Percentiles rank a stretch among this genome's conserved stretches.
phyloP scores from a whole-genome alignment of 2,113 vertebrate genomes.

The Gymnobelideus leadbeateri region DNA sequence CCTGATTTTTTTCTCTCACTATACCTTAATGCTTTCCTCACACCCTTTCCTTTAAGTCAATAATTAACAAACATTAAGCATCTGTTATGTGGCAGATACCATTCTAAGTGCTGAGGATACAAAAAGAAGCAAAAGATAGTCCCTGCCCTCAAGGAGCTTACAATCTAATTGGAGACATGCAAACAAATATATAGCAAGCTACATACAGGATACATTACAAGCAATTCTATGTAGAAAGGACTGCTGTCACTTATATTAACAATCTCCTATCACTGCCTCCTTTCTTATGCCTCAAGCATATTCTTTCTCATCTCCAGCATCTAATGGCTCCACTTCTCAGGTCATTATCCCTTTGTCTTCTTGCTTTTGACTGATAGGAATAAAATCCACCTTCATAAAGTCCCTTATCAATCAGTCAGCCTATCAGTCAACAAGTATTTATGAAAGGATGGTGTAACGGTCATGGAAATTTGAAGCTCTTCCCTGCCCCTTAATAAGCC shows the following conservation, averaged over 20 bases:
- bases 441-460: not conserved
- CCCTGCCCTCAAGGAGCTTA: not conserved
- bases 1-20: not conserved
- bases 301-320: not conserved
- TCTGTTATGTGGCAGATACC: not conserved
- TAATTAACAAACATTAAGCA: not conserved
- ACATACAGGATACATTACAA: not conserved
- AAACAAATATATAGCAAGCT: not conserved
- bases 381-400: not conserved
- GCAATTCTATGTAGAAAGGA: not conserved
- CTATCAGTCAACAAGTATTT: no score
- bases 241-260: not conserved
- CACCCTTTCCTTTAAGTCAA: not conserved
- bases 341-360: not conserved
- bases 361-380: not conserved
- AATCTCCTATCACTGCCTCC: no score
- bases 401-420: not conserved
- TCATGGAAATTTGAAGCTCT: no score
- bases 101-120: not conserved
- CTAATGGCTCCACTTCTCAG: not conserved
- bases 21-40: not conserved
- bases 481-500: no score
- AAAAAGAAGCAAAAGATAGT: not conserved
- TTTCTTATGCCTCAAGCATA: not conserved
- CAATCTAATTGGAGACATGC: not conserved